phyloP scores from a whole-genome alignment of 2,888 invertebrate species.

The Athalia cordata region DNA sequence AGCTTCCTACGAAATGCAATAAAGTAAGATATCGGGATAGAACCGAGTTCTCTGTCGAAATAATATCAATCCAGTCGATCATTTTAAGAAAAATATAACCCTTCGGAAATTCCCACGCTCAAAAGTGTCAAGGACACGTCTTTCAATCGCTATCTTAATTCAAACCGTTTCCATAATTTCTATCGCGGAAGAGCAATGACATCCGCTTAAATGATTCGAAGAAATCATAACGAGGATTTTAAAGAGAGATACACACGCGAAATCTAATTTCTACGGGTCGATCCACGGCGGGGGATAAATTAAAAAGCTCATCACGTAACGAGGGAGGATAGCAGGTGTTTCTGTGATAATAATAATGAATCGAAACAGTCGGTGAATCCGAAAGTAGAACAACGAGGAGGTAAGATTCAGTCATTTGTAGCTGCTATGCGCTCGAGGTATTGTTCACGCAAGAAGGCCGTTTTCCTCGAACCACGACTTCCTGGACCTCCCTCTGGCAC shows the following conservation, averaged over 20 bases:
- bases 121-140: too few species aligned
- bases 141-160: too few species aligned
- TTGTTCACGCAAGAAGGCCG: slow-evolving; percentile 63
- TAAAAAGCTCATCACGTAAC: slow-evolving; percentile 25
- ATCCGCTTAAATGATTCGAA: too few species aligned
- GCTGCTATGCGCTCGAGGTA: slow-evolving; percentile 43
- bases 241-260: slow-evolving; percentile 2
- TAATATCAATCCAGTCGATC: not conserved
- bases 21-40: not conserved
- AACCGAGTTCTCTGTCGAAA: not conserved
- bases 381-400: slow-evolving; percentile 26
- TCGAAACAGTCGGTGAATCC: slow-evolving; percentile 4
- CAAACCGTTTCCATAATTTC: too few species aligned
- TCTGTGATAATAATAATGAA: slow-evolving; percentile 26
- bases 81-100: not conserved
- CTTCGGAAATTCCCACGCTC: not conserved
- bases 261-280: not conserved
- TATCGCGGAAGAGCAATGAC: too few species aligned
- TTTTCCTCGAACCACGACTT: slow-evolving; percentile 54
- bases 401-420: slow-evolving; percentile 33
- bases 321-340: slow-evolving; percentile 10
- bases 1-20: not conserved
- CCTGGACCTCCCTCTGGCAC: slow-evolving; percentile 39
- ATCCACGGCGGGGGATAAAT: not conserved
- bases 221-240: too few species aligned